These are phyloP conservation scores for Trichogramma evanescens DNA, from an alignment of 2,888 invertebrate species.

Conservation along the genomic window DNA sequence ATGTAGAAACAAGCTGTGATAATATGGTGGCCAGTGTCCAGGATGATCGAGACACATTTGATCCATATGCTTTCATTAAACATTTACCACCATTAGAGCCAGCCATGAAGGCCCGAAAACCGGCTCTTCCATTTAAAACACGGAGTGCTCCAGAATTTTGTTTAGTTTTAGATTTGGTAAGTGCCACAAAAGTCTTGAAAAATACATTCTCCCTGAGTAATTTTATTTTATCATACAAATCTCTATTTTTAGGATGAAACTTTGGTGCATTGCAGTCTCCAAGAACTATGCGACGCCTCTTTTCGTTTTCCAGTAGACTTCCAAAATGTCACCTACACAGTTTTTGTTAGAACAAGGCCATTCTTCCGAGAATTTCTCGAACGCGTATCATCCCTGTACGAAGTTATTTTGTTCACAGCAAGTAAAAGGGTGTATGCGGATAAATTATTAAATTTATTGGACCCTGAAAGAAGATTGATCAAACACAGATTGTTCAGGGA, in stretches of 20 bases:
- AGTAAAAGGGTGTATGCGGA: slow-evolving; percentile 94
- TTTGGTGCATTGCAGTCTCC: slow-evolving; percentile 88
- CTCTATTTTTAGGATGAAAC: slow-evolving; percentile 73
- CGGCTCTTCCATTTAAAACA: slow-evolving; percentile 85
- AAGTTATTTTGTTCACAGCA: slow-evolving; percentile 92
- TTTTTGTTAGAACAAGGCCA: slow-evolving; percentile 81
- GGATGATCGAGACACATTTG: slow-evolving; percentile 73
- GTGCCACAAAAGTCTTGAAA: slow-evolving; percentile 11
- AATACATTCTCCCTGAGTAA: not conserved
- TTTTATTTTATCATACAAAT: not conserved
- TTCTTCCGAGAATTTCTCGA: slow-evolving; percentile 88
- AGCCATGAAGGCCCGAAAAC: slow-evolving; percentile 66
- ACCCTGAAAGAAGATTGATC: slow-evolving; percentile 81
- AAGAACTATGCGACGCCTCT: slow-evolving; percentile 84
- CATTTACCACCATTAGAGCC: slow-evolving; percentile 76
- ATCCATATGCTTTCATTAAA: slow-evolving; percentile 86
- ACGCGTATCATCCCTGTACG: slow-evolving; percentile 76
- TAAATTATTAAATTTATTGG: slow-evolving; percentile 82
- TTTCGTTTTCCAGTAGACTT: slow-evolving; percentile 89
- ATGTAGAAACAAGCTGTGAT: slow-evolving; percentile 40
- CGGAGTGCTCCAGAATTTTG: slow-evolving; percentile 90
- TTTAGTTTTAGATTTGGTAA: slow-evolving; percentile 56
- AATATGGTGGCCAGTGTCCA: slow-evolving; percentile 47
- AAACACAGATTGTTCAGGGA: slow-evolving; percentile 90
- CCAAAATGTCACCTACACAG: slow-evolving; percentile 84